Conservation (phyloP, 2,888 invertebrate species). For the Eupithecia abbreviata region DNA sequence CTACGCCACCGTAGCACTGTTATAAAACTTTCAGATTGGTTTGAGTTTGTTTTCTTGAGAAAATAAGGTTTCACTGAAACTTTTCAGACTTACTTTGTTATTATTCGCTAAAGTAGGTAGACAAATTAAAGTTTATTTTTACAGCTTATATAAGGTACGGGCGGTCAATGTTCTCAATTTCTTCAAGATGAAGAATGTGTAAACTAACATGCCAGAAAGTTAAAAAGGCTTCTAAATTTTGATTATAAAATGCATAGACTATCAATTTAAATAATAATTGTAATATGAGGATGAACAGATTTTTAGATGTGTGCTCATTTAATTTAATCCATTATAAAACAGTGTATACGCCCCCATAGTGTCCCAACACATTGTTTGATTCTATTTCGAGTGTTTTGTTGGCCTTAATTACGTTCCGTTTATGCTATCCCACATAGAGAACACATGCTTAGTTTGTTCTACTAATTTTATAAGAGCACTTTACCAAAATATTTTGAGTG, state of each 20-base stretch:
- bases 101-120: neutral
- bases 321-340: neutral
- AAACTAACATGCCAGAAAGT: neutral
- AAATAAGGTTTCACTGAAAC: neutral
- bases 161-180: neutral
- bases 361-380: conserved; percentile 22
- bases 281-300: neutral
- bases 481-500: neutral
- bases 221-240: neutral
- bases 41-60: neutral
- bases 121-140: neutral
- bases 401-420: conserved; percentile 59
- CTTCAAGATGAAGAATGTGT: neutral
- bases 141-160: neutral
- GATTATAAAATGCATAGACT: neutral
- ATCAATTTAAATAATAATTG: neutral
- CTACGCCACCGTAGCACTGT: neutral
- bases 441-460: conserved; percentile 39
- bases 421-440: conserved; percentile 50
- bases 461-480: conserved; percentile 9
- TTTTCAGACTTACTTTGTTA: neutral
- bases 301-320: neutral
- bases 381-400: conserved; percentile 49
- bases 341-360: conserved; percentile 7
- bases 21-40: neutral